Evolutionary conservation across 2,888 invertebrate genomes (phyloP).

Genomic region (Spodoptera picta): DNA sequence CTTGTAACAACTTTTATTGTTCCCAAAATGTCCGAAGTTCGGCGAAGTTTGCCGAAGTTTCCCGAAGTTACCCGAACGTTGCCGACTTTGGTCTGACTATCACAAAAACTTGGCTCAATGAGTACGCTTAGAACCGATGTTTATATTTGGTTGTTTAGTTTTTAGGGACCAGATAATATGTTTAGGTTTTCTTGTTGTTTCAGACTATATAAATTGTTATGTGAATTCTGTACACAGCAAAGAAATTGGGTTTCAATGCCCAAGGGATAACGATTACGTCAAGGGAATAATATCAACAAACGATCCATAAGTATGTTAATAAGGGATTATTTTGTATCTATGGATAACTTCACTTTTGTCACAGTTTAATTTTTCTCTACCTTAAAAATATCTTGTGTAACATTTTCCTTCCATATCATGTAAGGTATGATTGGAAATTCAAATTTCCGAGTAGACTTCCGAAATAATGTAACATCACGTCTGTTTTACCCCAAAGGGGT

Average conservation of each 20-base stretch:
- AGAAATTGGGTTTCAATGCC: not conserved
- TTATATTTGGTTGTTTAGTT: constrained; percentile 36
- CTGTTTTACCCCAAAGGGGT: too few species aligned
- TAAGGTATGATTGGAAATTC: too few species aligned
- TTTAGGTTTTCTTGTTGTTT: constrained; percentile 23
- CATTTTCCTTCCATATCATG: too few species aligned
- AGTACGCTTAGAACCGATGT: constrained; percentile 41
- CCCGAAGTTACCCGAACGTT: constrained; percentile 27
- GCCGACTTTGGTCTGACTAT: constrained; percentile 23
- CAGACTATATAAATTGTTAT: constrained; percentile 20
- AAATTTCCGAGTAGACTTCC: too few species aligned
- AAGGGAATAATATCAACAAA: not conserved
- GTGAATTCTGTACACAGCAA: constrained; percentile 14
- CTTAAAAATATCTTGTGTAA: too few species aligned
- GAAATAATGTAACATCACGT: too few species aligned
- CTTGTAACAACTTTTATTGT: constrained; percentile 51
- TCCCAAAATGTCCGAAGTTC: constrained; percentile 34
- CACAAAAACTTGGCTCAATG: constrained; percentile 39
- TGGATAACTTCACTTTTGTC: too few species aligned
- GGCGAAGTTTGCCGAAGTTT: constrained; percentile 33
- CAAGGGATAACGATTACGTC: constrained; percentile 5
- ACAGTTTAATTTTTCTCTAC: too few species aligned
- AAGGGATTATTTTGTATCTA: too few species aligned
- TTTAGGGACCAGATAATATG: constrained; percentile 21
- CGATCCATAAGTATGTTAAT: not conserved